Evolutionary conservation across 1,140 invertebrate species (phyloP), one percentile per base, ranked within the genome.

Genomic region (Monochamus saltuarius): DNA sequence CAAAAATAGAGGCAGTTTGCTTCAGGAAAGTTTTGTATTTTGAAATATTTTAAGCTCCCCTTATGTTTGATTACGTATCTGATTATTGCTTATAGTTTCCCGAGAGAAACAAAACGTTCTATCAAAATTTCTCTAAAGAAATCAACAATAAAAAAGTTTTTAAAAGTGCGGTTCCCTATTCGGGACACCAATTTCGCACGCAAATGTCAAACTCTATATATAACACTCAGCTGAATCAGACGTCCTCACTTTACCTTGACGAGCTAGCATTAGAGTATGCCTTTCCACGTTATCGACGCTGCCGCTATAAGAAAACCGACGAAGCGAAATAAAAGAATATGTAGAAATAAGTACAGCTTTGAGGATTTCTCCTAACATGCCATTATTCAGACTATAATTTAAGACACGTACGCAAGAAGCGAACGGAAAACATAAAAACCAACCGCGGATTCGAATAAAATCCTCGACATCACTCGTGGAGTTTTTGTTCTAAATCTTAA

Each of bases 401-500:
- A 14, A 37, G 37, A 51, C 49, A 36, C 49, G 49, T 51, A 36
- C 35, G 29, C 11, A 35, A 51, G n/a, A 51, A 51, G 34, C 10
- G 10, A 51, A 37, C 14, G 13, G 34, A 51, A 51, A 51, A 51
- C 49, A 51, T 51, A 51, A 51, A 51, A 51, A 6, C 49, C 49
- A 36, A 16, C 49, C 29, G 37, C 22, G 37, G 49, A 37, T 35
- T 51, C 49, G 49, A 51, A 51, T 51, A 51, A 19, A 51, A 51
- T 51, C 49, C 34, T 29, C 16, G 22, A 49, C 49, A 37, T 51
- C 49, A 51, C 11, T 34, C 49, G 40, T 54, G 13, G 16, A 36
- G 36, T 54, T 54, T 42, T 19, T 39, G 39, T 19, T n/a, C 14
- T 13, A 54, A 54, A 54, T 54, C 51, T 39, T 9, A 40, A 22